phyloP scores from a whole-genome alignment of 2,113 vertebrate species.

The Lepisosteus oculatus region DNA sequence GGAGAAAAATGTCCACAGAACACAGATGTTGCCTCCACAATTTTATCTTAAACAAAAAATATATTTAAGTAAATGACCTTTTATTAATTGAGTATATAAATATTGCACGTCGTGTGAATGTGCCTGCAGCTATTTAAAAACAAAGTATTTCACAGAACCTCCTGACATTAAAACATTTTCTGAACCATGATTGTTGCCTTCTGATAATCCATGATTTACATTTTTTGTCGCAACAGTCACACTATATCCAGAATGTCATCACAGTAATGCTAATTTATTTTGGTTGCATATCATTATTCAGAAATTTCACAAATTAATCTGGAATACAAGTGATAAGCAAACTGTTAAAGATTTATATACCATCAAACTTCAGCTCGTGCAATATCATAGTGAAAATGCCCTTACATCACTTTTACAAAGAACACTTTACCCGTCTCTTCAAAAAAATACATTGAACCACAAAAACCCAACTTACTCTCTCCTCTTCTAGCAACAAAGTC shows the following conservation, averaged over 20 bases:
- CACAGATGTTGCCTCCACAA: conserved; percentile 50
- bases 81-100: conserved; percentile 57
- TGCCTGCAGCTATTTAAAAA: conserved; percentile 33
- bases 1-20: conserved; percentile 42
- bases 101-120: conserved; percentile 68
- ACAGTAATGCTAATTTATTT: conserved; percentile 77
- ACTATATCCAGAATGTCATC: conserved; percentile 55
- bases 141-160: conserved; percentile 31
- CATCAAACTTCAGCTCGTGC: conserved; percentile 54
- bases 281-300: conserved; percentile 77
- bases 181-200: conserved; percentile 17
- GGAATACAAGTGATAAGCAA: conserved; percentile 66
- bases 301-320: conserved; percentile 68
- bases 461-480: conserved; percentile 33
- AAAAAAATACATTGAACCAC: conserved; percentile 36
- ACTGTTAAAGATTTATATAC: conserved; percentile 50
- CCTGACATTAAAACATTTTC: conserved; percentile 7
- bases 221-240: conserved; percentile 30
- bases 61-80: conserved; percentile 57
- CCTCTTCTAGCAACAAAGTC: conserved; percentile 34
- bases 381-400: conserved; percentile 45
- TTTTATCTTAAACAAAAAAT: conserved; percentile 55
- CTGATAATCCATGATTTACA: conserved; percentile 4
- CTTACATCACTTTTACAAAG: conserved; percentile 24
- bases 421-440: conserved; percentile 14